phyloP scores from a whole-genome alignment of 2,113 vertebrate genomes.

The Etheostoma spectabile region DNA sequence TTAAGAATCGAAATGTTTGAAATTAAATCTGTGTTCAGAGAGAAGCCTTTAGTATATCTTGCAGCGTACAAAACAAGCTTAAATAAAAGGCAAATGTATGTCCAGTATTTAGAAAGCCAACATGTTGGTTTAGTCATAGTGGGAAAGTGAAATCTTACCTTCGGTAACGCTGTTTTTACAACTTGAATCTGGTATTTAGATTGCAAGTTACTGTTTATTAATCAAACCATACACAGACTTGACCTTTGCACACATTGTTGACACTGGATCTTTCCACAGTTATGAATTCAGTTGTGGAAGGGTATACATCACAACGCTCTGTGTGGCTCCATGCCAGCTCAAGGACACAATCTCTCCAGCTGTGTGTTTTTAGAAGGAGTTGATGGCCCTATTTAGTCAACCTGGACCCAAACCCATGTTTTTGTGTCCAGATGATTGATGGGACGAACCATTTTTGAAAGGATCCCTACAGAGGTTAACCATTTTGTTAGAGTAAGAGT shows the following conservation, averaged over 20 bases:
- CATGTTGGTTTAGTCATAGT: neutral
- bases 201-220: neutral
- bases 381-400: neutral
- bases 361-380: conserved; percentile 30
- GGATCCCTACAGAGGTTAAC: no score
- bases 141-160: neutral
- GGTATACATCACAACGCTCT: neutral
- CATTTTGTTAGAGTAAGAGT: no score
- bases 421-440: no score
- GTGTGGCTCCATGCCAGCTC: conserved; percentile 32
- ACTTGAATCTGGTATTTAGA: neutral
- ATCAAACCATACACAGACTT: neutral
- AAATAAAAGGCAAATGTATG: neutral
- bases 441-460: no score
- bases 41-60: neutral
- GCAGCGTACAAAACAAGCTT: neutral
- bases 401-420: no score
- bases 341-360: neutral
- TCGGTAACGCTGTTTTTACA: neutral
- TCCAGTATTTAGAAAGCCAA: neutral
- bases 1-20: no score
- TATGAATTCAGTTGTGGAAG: neutral
- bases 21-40: neutral
- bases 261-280: conserved; percentile 7
- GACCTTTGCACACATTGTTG: neutral